Evolutionary conservation across 2,113 vertebrate genomes (phyloP).

Genomic region (Campylomormyrus numenius): DNA sequence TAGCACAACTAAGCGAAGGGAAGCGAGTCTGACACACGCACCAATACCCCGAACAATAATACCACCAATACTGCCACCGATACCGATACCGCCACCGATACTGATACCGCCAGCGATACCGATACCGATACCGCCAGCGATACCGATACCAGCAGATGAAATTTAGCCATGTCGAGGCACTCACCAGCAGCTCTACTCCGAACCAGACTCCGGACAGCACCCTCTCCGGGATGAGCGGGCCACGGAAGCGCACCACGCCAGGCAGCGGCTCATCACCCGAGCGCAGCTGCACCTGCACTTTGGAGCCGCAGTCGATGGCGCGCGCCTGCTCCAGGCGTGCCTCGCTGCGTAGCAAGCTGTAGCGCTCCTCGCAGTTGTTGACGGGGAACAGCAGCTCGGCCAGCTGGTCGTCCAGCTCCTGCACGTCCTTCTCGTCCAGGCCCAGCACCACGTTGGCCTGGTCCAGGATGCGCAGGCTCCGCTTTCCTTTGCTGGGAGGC

Average conservation of each 20-base stretch:
- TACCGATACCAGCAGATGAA: background rate
- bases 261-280: constrained; percentile 83
- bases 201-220: constrained; percentile 89
- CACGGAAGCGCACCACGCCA: constrained; percentile 90
- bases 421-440: constrained; percentile 84
- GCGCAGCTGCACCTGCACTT: constrained; percentile 85
- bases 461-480: constrained; percentile 86
- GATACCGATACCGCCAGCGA: background rate
- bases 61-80: background rate
- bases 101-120: background rate
- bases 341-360: constrained; percentile 79
- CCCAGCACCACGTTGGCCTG: constrained; percentile 80
- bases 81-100: background rate
- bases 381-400: constrained; percentile 93
- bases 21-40: background rate
- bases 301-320: constrained; percentile 82
- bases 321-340: constrained; percentile 72
- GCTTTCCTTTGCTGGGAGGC: constrained; percentile 85
- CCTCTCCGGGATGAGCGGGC: constrained; percentile 81
- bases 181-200: constrained; percentile 94
- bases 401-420: constrained; percentile 83
- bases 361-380: constrained; percentile 91
- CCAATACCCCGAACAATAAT: background rate
- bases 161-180: constrained; percentile 30
- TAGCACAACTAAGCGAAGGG: background rate